Base-by-base conservation (phyloP, 1,140 invertebrate genomes). In the Pemphigus obesinymphae region DNA sequence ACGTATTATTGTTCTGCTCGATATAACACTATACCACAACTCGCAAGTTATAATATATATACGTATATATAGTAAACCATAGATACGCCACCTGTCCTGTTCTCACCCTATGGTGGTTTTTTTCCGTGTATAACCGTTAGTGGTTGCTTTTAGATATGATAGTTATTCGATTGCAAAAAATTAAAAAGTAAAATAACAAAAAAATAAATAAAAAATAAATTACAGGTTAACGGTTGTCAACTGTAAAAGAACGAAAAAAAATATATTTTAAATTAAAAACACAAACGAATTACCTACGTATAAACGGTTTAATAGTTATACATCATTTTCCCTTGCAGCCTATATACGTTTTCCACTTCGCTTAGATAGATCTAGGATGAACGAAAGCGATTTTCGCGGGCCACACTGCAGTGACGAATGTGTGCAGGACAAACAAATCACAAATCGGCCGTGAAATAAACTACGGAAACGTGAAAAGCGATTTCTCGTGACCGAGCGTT, bases 401-500 rank as follows among this genome's bases (percentile, higher is more conserved):
- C 53, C n/a, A n/a, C n/a, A n/a, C n/a, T n/a, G 26, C n/a, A 40
- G n/a, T 58, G 31, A 55, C 34, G 34, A 78, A 17, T 13, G 23
- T 78, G 7, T 26, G 7, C 2, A n/a, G n/a, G n/a, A n/a, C n/a
- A 37, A 4, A 70, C 34, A 45, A n/a, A 73, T 20, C 0, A 45
- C 34, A 78, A 78, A 78, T 78, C 73, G 50, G 31, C 73, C 50
- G 50, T 58, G 50, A 78, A 78, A 26, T 58, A 40, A 73, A 73
- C 45, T 73, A 11, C 48, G 23, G 73, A 58, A 37, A 58, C 31
- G 73, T 29, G 50, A 40, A 76, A 76, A 76, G n/a, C 29, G 50
- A 55, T 78, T 78, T 78, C 50, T 78, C n/a, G 50, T 40, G n/a
- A 58, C 34, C 31, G 20, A 58, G 17, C 43, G 70, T 73, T 73